Percentiles rank a stretch among this genome's conserved stretches.
Conservation (phyloP, 2,888 invertebrate genomes). For the Pristionchus maxplancki region DNA sequence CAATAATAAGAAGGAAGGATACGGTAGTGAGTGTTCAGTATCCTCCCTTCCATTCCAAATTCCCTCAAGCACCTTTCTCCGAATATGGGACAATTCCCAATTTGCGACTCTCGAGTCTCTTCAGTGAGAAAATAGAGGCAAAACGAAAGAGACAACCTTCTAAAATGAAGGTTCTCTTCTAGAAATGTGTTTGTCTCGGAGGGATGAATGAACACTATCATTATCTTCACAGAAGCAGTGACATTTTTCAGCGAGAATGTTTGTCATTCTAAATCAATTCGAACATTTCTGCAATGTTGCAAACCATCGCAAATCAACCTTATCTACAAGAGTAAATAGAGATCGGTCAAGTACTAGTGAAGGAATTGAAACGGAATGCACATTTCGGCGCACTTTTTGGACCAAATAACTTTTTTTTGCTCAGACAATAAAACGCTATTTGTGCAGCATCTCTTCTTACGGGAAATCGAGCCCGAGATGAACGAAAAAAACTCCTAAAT, state of each 20-base stretch:
- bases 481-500: too few relatives aligned
- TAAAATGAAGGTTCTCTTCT: background rate
- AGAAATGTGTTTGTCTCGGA: background rate
- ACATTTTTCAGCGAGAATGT: background rate
- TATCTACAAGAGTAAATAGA: conserved; percentile 46
- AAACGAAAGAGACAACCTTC: conserved; percentile 28
- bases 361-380: too few relatives aligned
- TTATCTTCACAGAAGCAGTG: background rate
- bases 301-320: conserved; percentile 33
- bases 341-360: background rate
- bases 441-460: too few relatives aligned
- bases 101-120: background rate
- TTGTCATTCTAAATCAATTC: background rate
- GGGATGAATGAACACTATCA: background rate
- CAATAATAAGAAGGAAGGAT: too few relatives aligned
- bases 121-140: background rate
- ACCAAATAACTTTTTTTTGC: too few relatives aligned
- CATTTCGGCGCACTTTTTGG: too few relatives aligned
- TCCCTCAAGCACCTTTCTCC: background rate
- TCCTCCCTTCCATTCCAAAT: background rate
- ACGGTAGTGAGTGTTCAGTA: background rate
- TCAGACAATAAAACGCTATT: too few relatives aligned
- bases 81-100: conserved; percentile 38
- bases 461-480: too few relatives aligned
- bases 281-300: too few relatives aligned